phyloP scores from a whole-genome alignment of 2,113 vertebrate genomes.

The Kryptolebias marmoratus region DNA sequence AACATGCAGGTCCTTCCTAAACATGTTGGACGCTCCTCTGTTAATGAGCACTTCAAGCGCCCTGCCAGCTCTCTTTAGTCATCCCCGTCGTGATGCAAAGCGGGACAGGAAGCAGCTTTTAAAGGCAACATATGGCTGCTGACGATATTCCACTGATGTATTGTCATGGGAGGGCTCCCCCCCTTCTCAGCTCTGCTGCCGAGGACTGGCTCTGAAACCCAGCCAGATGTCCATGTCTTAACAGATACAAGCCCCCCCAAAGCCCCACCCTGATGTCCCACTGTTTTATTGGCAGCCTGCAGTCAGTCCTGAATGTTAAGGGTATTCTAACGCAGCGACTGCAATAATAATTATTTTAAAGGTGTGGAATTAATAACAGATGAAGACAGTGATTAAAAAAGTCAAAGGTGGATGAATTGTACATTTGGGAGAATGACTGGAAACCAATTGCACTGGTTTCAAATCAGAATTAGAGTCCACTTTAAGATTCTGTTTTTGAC shows the following conservation, averaged over 20 bases:
- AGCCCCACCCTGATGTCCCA: slow-evolving; percentile 44
- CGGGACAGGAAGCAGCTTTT: slow-evolving; percentile 61
- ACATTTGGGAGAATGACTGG: slow-evolving; percentile 38
- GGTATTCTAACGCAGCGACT: slow-evolving; percentile 26
- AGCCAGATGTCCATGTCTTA: slow-evolving; percentile 74
- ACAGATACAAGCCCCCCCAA: slow-evolving; percentile 25
- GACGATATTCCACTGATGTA: slow-evolving; percentile 64
- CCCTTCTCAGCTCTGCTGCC: slow-evolving; percentile 30
- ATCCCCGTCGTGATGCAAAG: slow-evolving; percentile 57
- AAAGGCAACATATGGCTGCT: slow-evolving; percentile 75
- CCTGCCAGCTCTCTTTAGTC: slow-evolving; percentile 65
- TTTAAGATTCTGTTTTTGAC: too few relatives aligned
- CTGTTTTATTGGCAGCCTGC: slow-evolving; percentile 57
- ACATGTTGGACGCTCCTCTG: slow-evolving; percentile 63
- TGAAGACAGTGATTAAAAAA: slow-evolving; percentile 61
- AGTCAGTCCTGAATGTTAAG: slow-evolving; percentile 50
- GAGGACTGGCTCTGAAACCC: slow-evolving; percentile 57
- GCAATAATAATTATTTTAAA: slow-evolving; percentile 62
- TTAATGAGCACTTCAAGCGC: slow-evolving; percentile 71
- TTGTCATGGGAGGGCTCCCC: slow-evolving; percentile 57
- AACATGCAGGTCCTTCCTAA: slow-evolving; percentile 45
- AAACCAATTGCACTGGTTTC: slow-evolving; percentile 8
- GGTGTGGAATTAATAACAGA: slow-evolving; percentile 60
- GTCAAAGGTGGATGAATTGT: slow-evolving; percentile 57
- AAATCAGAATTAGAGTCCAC: too few relatives aligned